Evolutionary conservation across 2,888 invertebrate species (phyloP), one percentile per base, ranked within the genome.

Genomic region (Ophion costatus): DNA sequence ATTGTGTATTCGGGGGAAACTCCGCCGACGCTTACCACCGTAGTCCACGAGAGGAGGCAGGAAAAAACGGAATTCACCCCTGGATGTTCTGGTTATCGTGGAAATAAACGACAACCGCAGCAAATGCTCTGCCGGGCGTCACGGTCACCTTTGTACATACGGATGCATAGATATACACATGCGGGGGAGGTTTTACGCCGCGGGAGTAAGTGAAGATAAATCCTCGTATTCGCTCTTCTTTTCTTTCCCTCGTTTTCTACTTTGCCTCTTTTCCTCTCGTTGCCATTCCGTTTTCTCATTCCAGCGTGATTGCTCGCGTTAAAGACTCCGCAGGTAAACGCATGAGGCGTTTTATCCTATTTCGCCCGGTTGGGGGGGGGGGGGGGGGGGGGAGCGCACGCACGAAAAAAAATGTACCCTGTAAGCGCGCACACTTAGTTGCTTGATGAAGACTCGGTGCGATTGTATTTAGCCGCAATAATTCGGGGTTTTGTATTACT

Each of bases 181-280:
- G 42, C 4, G 51, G 51, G 4, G 17, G 14, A 14, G 22, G 33
- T 78, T 80, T 74, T 57, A 45, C 38, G 45, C 33, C 42, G 42
- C 74, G 56, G 70, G 56, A 66, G 67, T 61, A 71, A 80, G 80
- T 74, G 57, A 64, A 77, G 73, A 85, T 80, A 77, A 82, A 85
- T 85, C 82, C 73, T 77, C 11, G 69, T 73, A 77, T 74, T 70
- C 57, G 56, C 71, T 7, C 66, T 77, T 59, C 33, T 45, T 70
- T 73, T 67, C 61, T 71, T 42, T 38, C 42, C 73, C 73, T 57
- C 42, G 20, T 67, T 73, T 57, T 57, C 51, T 59, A 29, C 59
- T 67, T 22, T 11, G 3, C 57, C 73, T 45, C 29, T 61, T 17
- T 61, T 2, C 42, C 67, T 42, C 63, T 67, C 29, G 11, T 56